These are phyloP conservation scores for Sinopyrophorus schimmeli DNA, from an alignment of 2,888 invertebrate species.

Conservation along the genomic window DNA sequence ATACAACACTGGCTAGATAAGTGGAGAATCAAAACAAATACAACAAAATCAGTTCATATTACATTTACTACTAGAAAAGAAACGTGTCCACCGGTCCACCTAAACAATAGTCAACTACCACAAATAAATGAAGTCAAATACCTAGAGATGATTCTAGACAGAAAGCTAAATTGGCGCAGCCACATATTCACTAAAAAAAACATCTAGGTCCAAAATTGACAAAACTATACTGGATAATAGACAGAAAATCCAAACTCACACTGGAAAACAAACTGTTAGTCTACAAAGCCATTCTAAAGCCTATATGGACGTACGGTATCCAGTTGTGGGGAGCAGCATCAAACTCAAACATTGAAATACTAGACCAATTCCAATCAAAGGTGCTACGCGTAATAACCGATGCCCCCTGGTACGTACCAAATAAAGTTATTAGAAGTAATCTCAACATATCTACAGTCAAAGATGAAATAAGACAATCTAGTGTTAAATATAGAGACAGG, in stretches of 20 bases:
- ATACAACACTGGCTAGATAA: conserved; percentile 27
- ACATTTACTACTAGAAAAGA: conserved; percentile 32
- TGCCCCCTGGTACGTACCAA: conserved; percentile 19
- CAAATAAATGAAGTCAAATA: conserved; percentile 11
- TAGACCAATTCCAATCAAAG: conserved; percentile 18
- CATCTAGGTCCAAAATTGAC: conserved; percentile 10
- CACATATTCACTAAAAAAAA: conserved; percentile 13
- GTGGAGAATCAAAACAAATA: conserved; percentile 33
- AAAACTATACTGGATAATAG: conserved; percentile 15
- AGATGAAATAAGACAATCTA: conserved; percentile 2
- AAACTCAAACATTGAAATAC: conserved; percentile 20
- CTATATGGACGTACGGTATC: conserved; percentile 16
- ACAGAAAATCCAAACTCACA: conserved; percentile 13
- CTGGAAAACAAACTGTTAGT: conserved; percentile 15
- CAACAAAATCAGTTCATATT: conserved; percentile 30
- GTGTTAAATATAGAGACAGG: background rate
- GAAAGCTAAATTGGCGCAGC: conserved; percentile 14
- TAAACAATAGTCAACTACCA: conserved; percentile 16
- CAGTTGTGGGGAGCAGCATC: conserved; percentile 13
- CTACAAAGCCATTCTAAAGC: conserved; percentile 15
- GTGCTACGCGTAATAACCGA: conserved; percentile 19
- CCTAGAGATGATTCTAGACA: conserved; percentile 14
- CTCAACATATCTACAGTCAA: conserved; percentile 9
- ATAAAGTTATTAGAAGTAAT: background rate
- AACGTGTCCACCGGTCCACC: conserved; percentile 23